phyloP scores from a whole-genome alignment of 2,888 invertebrate genomes.

The Halictus quadricinctus region DNA sequence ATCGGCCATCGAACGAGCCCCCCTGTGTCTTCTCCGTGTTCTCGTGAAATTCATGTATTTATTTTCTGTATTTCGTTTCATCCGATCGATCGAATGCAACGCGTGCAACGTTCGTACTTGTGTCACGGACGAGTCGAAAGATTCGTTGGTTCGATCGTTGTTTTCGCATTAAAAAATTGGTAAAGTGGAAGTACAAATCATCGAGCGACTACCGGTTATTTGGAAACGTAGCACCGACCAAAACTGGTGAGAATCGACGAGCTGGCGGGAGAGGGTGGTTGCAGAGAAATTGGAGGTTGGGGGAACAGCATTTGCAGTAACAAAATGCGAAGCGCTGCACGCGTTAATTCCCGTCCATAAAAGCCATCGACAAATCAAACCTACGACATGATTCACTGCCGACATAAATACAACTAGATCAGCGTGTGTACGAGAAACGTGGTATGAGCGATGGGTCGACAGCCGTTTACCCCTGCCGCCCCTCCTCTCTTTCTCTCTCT shows the following conservation, averaged over 20 bases:
- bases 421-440: constrained; percentile 77
- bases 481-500: neutral
- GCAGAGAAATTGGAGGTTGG: constrained; percentile 49
- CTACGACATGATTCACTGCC: constrained; percentile 81
- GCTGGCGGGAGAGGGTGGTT: constrained; percentile 56
- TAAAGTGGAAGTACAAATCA: constrained; percentile 79
- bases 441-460: constrained; percentile 80
- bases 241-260: constrained; percentile 59
- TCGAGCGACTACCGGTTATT: constrained; percentile 76
- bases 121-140: neutral
- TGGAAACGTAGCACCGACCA: constrained; percentile 70
- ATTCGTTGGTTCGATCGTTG: constrained; percentile 45
- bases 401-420: constrained; percentile 82
- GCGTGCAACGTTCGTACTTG: neutral
- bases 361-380: constrained; percentile 82
- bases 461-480: constrained; percentile 66
- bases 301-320: constrained; percentile 78
- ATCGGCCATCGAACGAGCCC: neutral
- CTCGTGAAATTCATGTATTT: neutral
- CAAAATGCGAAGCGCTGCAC: constrained; percentile 80
- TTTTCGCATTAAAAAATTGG: constrained; percentile 77
- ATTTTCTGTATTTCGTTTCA: neutral
- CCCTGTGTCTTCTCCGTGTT: neutral
- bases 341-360: constrained; percentile 82
- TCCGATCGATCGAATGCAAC: neutral